Evolutionary conservation across 2,888 invertebrate genomes (phyloP).

Genomic region (Prosopocoilus inquinatus): DNA sequence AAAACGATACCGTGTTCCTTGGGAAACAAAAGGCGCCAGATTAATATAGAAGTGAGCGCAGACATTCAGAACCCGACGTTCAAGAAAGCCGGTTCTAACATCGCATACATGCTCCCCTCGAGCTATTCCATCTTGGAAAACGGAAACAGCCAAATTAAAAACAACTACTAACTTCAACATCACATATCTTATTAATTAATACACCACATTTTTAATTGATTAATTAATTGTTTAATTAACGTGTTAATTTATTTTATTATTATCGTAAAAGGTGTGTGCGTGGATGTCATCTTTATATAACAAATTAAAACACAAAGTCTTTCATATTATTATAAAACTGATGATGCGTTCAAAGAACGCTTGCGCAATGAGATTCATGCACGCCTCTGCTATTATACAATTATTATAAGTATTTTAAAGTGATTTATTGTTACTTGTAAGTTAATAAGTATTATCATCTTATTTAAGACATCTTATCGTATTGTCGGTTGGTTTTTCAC

Average conservation of each 20-base stretch:
- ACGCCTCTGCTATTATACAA: too few relatives aligned
- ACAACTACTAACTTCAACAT: slow-evolving; percentile 6
- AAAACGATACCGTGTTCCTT: slow-evolving; percentile 79
- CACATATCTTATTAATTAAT: background rate
- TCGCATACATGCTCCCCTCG: slow-evolving; percentile 55
- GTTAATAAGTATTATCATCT: too few relatives aligned
- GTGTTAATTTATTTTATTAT: background rate
- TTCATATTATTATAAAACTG: too few relatives aligned
- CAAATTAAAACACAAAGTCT: too few relatives aligned
- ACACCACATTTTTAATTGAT: background rate
- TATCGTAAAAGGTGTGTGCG: background rate
- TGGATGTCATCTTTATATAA: background rate
- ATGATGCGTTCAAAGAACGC: too few relatives aligned
- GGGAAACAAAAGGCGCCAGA: slow-evolving; percentile 71
- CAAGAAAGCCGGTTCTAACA: slow-evolving; percentile 55
- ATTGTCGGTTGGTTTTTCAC: too few relatives aligned
- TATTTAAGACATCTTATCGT: too few relatives aligned
- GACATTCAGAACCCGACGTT: slow-evolving; percentile 54
- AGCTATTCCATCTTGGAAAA: slow-evolving; percentile 52
- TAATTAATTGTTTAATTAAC: background rate
- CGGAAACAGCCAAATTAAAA: slow-evolving; percentile 45
- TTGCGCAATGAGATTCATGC: too few relatives aligned
- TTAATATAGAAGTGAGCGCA: slow-evolving; percentile 60
- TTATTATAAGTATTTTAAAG: too few relatives aligned
- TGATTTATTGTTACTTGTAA: too few relatives aligned